A percentile compares a stretch with the other conserved stretches of the same genome.
These are phyloP conservation scores for Pempheris klunzingeri DNA, from an alignment of 2,797 vertebrate genomes.

Conservation along the genomic window DNA sequence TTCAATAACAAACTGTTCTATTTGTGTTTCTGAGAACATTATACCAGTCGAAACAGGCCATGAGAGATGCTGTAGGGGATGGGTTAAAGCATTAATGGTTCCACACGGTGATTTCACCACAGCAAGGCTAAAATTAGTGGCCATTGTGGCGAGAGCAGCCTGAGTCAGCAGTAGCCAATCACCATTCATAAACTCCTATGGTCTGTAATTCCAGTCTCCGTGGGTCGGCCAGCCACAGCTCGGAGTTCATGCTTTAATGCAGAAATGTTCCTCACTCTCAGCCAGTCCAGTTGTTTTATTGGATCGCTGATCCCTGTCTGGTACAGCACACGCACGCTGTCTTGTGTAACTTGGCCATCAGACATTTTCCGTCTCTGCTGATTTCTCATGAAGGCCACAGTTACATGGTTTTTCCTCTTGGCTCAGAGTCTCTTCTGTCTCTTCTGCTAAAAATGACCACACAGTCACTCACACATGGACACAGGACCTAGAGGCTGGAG, in stretches of 20 bases:
- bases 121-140: conserved; percentile 79
- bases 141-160: conserved; percentile 75
- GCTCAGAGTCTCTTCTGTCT: conserved; percentile 38
- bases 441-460: conserved; percentile 52
- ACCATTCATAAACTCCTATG: conserved; percentile 80
- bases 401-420: conserved; percentile 64
- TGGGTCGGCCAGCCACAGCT: conserved; percentile 78
- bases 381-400: conserved; percentile 53
- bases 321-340: conserved; percentile 8
- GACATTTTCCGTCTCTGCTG: conserved; percentile 65
- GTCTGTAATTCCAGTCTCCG: conserved; percentile 77
- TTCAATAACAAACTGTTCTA: not conserved
- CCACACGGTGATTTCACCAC: conserved; percentile 61
- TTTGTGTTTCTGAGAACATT: conserved; percentile 8
- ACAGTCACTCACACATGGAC: conserved; percentile 42
- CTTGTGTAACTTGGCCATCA: conserved; percentile 60
- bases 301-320: conserved; percentile 56
- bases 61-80: conserved; percentile 34
- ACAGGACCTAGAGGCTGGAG: conserved; percentile 3
- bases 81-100: conserved; percentile 73
- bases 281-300: conserved; percentile 69
- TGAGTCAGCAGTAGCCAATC: conserved; percentile 87
- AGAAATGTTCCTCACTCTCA: conserved; percentile 68
- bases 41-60: conserved; percentile 3
- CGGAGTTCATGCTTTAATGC: conserved; percentile 78